A percentile compares a stretch with the other conserved stretches of the same genome.
Evolutionary conservation across 2,888 invertebrate species (phyloP).

Genomic region (Beris chalybata): DNA sequence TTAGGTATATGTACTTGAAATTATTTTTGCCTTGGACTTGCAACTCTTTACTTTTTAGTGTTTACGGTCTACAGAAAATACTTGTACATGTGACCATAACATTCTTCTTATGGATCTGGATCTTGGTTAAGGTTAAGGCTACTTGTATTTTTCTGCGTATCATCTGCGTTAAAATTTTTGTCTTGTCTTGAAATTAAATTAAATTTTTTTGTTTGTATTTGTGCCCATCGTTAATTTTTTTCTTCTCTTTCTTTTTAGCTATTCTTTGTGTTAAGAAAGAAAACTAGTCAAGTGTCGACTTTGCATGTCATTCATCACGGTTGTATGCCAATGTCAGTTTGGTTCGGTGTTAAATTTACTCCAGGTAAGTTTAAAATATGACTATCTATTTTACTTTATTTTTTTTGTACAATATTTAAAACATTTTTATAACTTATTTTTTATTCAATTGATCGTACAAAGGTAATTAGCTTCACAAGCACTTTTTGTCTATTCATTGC

Average conservation of each 20-base stretch:
- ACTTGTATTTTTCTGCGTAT: neutral
- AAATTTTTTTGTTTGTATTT: neutral
- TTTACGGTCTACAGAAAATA: too few relatives aligned
- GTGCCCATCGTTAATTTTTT: constrained; percentile 5
- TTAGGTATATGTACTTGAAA: too few relatives aligned
- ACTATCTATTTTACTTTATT: too few relatives aligned
- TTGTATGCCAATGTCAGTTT: constrained; percentile 96
- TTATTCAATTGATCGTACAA: too few relatives aligned
- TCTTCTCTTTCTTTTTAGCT: constrained; percentile 63
- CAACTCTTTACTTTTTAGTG: too few relatives aligned
- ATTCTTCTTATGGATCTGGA: neutral
- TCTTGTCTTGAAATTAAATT: constrained; percentile 22
- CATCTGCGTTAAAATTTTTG: constrained; percentile 16
- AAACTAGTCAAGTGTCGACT: constrained; percentile 88
- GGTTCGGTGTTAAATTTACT: constrained; percentile 96
- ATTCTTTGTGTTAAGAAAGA: constrained; percentile 94
- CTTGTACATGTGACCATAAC: neutral
- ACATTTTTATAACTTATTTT: too few relatives aligned
- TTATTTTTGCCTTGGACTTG: too few relatives aligned
- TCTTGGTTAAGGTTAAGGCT: too few relatives aligned
- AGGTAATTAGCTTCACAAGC: too few relatives aligned
- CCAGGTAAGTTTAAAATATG: constrained; percentile 64
- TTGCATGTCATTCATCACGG: constrained; percentile 96
- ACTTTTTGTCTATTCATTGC: too few relatives aligned
- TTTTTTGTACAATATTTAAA: too few relatives aligned